phyloP scores from a whole-genome alignment of 2,888 invertebrate species.

The Aphidoletes aphidimyza region DNA sequence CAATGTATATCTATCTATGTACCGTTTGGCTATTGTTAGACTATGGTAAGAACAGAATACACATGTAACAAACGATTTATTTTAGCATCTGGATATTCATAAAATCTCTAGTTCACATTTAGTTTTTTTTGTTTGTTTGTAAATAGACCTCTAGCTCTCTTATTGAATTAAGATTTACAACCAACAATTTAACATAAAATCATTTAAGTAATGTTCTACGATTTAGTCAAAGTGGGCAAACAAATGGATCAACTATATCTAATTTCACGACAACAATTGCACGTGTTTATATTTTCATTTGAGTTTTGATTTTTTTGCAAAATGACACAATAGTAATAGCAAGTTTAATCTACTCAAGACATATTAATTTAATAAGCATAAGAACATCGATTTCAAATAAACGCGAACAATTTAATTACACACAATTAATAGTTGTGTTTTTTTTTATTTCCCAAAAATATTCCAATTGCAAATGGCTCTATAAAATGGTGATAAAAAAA shows the following conservation, averaged over 20 bases:
- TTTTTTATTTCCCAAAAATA: not conserved
- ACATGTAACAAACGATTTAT: no score
- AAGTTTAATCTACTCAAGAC: not conserved
- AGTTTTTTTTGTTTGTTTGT: not conserved
- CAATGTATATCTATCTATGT: no score
- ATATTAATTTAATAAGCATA: not conserved
- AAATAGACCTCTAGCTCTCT: not conserved
- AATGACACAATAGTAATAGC: not conserved
- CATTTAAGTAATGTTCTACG: not conserved
- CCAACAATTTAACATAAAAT: not conserved
- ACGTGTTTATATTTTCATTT: slow-evolving; percentile 19
- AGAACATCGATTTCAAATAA: not conserved
- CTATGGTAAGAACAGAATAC: no score
- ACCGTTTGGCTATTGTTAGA: no score
- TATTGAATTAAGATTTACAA: not conserved
- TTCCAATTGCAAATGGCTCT: no score
- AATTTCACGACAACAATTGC: not conserved
- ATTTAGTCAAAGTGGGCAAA: not conserved
- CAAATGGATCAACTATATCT: not conserved
- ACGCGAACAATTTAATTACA: not conserved
- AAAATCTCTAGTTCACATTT: not conserved
- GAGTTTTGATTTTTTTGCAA: not conserved
- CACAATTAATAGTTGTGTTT: not conserved
- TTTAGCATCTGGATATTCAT: no score
- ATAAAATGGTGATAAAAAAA: no score